Evolutionary conservation across 92 coral and sea anemone genomes (phyloP).

Genomic region (Umimayanthus kanabou): DNA sequence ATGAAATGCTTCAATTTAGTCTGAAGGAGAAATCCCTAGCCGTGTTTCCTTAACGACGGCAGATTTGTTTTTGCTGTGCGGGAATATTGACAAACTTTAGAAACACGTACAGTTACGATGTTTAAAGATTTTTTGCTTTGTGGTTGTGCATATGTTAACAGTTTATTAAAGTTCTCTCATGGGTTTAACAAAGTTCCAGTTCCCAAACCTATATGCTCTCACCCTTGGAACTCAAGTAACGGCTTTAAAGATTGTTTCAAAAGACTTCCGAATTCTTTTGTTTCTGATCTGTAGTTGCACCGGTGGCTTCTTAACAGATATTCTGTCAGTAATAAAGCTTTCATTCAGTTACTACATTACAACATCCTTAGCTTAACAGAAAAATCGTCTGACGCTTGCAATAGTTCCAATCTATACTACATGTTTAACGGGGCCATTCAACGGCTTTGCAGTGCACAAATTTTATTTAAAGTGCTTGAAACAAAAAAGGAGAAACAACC

Average conservation of each 20-base stretch:
- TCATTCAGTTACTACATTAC: no score
- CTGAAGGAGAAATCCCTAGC: background rate
- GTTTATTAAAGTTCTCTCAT: background rate
- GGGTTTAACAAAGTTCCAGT: background rate
- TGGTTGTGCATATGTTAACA: background rate
- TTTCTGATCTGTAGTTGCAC: no score
- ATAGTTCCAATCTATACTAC: no score
- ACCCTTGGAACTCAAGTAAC: background rate
- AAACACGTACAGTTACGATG: background rate
- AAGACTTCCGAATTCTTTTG: background rate
- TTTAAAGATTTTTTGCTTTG: background rate
- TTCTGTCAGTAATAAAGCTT: no score
- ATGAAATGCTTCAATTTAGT: slow-evolving; percentile 18
- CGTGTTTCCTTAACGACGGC: slow-evolving; percentile 25
- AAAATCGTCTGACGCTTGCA: no score
- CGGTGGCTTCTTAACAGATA: no score
- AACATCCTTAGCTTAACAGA: no score
- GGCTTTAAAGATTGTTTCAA: background rate
- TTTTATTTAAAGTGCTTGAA: no score
- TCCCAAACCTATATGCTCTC: no score
- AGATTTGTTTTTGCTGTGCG: slow-evolving; percentile 2
- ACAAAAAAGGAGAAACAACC: no score
- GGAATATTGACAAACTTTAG: background rate
- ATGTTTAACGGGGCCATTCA: no score
- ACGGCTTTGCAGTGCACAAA: no score